Evolutionary conservation across 2,888 invertebrate genomes (phyloP).

Genomic region (Athalia circularis): DNA sequence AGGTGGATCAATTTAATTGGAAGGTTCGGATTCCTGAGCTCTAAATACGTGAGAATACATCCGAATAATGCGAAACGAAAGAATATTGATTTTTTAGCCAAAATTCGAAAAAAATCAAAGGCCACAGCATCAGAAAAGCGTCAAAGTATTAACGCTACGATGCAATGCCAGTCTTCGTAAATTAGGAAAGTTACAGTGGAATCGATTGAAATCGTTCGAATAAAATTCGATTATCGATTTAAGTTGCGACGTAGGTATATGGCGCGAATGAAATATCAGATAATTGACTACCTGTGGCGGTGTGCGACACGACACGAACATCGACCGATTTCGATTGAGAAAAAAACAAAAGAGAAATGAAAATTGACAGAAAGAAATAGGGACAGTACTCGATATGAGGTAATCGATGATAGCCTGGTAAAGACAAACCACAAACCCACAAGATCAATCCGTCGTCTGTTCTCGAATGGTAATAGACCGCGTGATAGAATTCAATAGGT

Average conservation of each 20-base stretch:
- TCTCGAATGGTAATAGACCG: constrained; percentile 19
- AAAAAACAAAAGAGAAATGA: too few species aligned
- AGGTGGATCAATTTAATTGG: not conserved
- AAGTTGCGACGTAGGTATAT: not conserved
- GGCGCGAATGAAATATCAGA: not conserved
- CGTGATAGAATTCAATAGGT: constrained; percentile 18
- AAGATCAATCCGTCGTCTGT: constrained; percentile 15
- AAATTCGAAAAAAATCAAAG: too few species aligned
- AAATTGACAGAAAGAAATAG: not conserved
- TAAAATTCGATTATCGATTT: not conserved
- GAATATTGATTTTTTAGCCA: too few species aligned
- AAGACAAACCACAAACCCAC: constrained; percentile 16
- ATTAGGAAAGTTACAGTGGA: too few species aligned
- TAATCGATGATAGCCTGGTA: constrained; percentile 20
- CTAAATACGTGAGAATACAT: too few species aligned
- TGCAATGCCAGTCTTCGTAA: too few species aligned
- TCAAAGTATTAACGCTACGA: too few species aligned
- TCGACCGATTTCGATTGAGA: too few species aligned
- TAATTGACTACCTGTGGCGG: constrained; percentile 9
- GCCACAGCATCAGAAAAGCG: too few species aligned
- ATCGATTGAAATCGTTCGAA: too few species aligned
- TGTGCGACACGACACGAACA: not conserved
- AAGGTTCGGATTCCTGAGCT: too few species aligned
- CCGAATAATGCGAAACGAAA: too few species aligned
- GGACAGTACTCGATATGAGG: not conserved